Evolutionary conservation across 2,888 invertebrate genomes (phyloP).

Genomic region (Charanyca ferruginea): DNA sequence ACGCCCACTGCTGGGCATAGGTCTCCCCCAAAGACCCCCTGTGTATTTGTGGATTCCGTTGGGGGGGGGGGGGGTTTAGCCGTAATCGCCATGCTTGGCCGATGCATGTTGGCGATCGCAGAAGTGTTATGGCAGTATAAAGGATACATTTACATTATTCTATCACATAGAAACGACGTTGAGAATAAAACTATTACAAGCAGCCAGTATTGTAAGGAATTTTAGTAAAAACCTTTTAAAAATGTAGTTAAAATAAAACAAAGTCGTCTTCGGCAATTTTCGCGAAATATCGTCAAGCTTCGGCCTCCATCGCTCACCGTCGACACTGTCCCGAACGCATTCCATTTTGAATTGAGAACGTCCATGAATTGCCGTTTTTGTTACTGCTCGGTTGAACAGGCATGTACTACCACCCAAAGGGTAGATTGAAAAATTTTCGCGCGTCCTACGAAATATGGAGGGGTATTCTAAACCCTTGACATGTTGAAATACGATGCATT

Average conservation of each 20-base stretch:
- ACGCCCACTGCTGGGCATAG: no score
- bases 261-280: constrained; percentile 46
- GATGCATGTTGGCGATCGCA: no score
- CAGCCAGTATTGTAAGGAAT: neutral
- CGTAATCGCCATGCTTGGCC: no score
- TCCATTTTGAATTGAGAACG: constrained; percentile 69
- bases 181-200: no score
- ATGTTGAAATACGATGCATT: constrained; percentile 9
- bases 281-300: constrained; percentile 50
- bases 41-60: no score
- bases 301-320: constrained; percentile 66
- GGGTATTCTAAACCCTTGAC: constrained; percentile 42
- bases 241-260: constrained; percentile 21
- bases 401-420: constrained; percentile 57
- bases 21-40: no score
- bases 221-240: neutral
- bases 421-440: constrained; percentile 69
- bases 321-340: constrained; percentile 64
- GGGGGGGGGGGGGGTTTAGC: no score
- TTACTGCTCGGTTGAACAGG: constrained; percentile 65
- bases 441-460: constrained; percentile 58
- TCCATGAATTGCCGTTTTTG: constrained; percentile 69
- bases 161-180: no score
- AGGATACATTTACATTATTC: no score
- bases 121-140: no score